A percentile compares a stretch with the other conserved stretches of the same genome.
phyloP scores from a whole-genome alignment of 2,797 vertebrate species.

The Hoplostethus atlanticus region DNA sequence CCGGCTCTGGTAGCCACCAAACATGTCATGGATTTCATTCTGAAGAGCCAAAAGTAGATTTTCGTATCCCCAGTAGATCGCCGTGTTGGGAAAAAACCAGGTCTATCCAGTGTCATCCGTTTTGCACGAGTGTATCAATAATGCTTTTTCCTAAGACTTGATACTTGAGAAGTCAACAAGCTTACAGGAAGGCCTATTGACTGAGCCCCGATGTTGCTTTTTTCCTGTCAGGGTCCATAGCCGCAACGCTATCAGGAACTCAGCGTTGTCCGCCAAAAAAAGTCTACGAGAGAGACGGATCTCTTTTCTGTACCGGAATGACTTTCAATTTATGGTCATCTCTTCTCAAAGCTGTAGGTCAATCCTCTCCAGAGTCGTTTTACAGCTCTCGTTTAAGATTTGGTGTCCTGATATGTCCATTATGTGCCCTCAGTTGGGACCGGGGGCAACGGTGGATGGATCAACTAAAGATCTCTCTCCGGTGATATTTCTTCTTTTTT shows the following conservation, averaged over 20 bases:
- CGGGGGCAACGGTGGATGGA: background rate
- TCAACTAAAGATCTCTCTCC: background rate
- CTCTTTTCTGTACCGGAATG: constrained; percentile 74
- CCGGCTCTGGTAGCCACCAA: constrained; percentile 38
- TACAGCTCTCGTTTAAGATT: constrained; percentile 2
- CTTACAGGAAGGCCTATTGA: constrained; percentile 88
- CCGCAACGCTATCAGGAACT: constrained; percentile 72
- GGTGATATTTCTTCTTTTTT: background rate
- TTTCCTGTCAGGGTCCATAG: constrained; percentile 82
- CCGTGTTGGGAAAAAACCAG: constrained; percentile 39
- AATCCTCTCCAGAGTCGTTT: constrained; percentile 34
- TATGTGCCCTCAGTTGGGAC: background rate
- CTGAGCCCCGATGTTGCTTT: constrained; percentile 61
- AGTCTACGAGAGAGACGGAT: constrained; percentile 50
- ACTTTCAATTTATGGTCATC: constrained; percentile 42
- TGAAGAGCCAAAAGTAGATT: constrained; percentile 24
- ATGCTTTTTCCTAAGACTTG: constrained; percentile 58
- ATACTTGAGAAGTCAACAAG: constrained; percentile 80
- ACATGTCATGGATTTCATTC: constrained; percentile 57
- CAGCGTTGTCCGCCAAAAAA: constrained; percentile 54
- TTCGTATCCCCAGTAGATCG: constrained; percentile 31
- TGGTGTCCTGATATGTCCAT: constrained; percentile 18
- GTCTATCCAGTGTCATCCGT: constrained; percentile 76
- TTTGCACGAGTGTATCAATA: constrained; percentile 75
- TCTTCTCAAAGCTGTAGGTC: constrained; percentile 29